Conservation (phyloP, 2,797 vertebrate species). For the Melanotaenia parkinsoni region DNA sequence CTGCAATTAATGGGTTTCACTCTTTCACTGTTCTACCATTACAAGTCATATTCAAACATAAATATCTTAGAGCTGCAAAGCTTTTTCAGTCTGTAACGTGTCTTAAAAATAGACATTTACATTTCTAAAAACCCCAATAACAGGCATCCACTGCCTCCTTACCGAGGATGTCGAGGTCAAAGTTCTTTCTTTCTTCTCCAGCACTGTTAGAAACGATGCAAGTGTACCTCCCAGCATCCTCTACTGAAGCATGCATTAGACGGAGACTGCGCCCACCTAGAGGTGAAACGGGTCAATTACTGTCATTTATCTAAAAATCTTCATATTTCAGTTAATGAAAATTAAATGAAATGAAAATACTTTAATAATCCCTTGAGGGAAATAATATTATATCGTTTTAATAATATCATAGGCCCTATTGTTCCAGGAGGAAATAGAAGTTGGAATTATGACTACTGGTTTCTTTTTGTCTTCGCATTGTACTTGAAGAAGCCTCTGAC, state of each 20-base stretch:
- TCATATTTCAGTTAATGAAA: neutral
- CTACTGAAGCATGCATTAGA: constrained; percentile 81
- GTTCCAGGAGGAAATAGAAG: too few relatives aligned
- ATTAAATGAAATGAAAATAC: too few relatives aligned
- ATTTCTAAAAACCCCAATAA: neutral
- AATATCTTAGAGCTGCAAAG: neutral
- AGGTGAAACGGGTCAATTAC: constrained; percentile 15
- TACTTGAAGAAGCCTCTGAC: too few relatives aligned
- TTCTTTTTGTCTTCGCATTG: too few relatives aligned
- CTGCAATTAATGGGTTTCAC: constrained; percentile 72
- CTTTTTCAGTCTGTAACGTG: neutral
- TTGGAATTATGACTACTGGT: too few relatives aligned
- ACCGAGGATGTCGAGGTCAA: constrained; percentile 91
- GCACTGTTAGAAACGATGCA: constrained; percentile 91
- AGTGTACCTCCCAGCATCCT: constrained; percentile 89
- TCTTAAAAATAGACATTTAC: neutral
- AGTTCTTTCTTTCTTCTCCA: constrained; percentile 90
- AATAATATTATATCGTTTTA: too few relatives aligned
- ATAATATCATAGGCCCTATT: too few relatives aligned
- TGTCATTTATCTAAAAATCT: constrained; percentile 5
- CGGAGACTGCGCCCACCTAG: constrained; percentile 90
- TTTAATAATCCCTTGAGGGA: too few relatives aligned
- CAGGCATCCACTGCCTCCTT: constrained; percentile 40
- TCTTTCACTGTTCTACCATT: neutral
- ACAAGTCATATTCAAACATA: neutral